These are phyloP conservation scores for Thaumatotibia leucotreta DNA, from an alignment of 1,140 invertebrate genomes.

Conservation along the genomic window DNA sequence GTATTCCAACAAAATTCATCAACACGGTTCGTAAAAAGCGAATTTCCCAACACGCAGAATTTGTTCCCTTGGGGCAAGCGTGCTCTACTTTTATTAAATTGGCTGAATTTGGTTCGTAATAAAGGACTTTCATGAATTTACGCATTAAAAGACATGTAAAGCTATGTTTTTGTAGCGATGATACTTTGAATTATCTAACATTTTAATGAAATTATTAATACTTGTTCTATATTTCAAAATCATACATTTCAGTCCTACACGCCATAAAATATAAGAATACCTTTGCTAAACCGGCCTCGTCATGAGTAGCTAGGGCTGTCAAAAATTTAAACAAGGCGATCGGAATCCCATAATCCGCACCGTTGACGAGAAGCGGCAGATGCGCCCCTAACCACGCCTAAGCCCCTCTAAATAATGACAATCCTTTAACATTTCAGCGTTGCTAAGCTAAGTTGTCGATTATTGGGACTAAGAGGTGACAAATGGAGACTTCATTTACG, in stretches of 20 bases:
- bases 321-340: slow-evolving; percentile 7
- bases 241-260: too few species aligned
- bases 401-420: slow-evolving; percentile 6
- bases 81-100: slow-evolving; percentile 2
- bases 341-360: not conserved
- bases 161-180: too few species aligned
- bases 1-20: slow-evolving; percentile 1
- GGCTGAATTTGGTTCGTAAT: not conserved
- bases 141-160: too few species aligned
- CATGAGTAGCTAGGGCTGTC: not conserved
- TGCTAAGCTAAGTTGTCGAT: not conserved
- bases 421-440: slow-evolving; percentile 13
- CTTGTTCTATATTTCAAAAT: too few species aligned
- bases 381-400: not conserved
- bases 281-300: not conserved
- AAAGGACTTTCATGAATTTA: not conserved
- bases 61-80: not conserved
- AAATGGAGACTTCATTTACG: not conserved
- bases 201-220: too few species aligned
- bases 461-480: not conserved
- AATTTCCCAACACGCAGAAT: not conserved
- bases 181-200: too few species aligned
- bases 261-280: not conserved
- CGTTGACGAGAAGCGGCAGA: not conserved
- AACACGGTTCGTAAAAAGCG: not conserved